Evolutionary conservation across 2,113 vertebrate genomes (phyloP), one percentile per base, ranked within the genome.

Genomic region (Eulemur rufifrons): DNA sequence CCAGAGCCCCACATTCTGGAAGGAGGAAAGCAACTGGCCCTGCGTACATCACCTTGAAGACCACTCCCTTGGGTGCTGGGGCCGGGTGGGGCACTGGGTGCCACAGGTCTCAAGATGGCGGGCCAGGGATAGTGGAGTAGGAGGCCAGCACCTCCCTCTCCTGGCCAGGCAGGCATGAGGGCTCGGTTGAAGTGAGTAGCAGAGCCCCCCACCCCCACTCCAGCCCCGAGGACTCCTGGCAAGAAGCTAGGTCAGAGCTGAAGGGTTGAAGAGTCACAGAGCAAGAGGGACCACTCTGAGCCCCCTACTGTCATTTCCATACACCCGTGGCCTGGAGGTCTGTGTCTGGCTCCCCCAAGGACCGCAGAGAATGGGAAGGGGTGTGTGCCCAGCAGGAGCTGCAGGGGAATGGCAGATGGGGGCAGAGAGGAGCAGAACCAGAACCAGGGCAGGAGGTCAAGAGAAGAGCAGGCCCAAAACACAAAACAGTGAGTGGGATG

Each of bases 101-200:
- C 96, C 88, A 97, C 97, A 97, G 97, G 97, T 98, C 97, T 94
- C 95, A 97, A 97, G 97, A 97, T 98, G 97, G 97, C 96, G 84
- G 97, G 94, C 81, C 94, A 82, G 84, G 94, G 94, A 81, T 66
- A 93, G 80, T 88, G 68, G 77, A 69, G 74, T 91, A 95, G 61
- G 91, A 91, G 95, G 82, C 50, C 1, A 78, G 89, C 86, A 93
- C 80, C 94, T 96, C 95, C 95, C 94, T 97, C 82, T 90, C 89
- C 85, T 84, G 47, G 66, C 71, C 91, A 86, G 78, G 83, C 54
- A 74, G 69, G 69, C 92, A 37, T 23, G 54, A 88, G 78, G 64
- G 29, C 92, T 93, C 64, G 83, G 89, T 54, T 87, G 59, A 91
- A 85, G 74, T 37, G 76, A 96, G 92, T 73, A 61, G 29, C 86